phyloP scores from a whole-genome alignment of 2,797 vertebrate species.

The Cirrhinus mrigala region DNA sequence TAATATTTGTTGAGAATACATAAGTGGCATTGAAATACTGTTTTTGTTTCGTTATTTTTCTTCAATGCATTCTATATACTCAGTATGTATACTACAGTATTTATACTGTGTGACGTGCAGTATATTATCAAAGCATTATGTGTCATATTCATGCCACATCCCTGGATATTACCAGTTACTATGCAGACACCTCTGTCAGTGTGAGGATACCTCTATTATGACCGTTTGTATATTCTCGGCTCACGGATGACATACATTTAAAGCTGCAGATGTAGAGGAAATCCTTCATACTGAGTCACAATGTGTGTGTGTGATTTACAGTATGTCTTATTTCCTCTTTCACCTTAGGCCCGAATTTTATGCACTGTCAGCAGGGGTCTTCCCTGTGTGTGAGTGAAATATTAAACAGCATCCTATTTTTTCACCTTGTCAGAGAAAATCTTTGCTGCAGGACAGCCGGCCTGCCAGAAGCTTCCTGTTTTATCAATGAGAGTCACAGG shows the following conservation, averaged over 20 bases:
- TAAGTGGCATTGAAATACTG: neutral
- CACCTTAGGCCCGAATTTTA: neutral
- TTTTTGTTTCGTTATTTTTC: neutral
- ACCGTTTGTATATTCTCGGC: neutral
- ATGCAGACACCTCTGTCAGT: neutral
- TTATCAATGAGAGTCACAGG: neutral
- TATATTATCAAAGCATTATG: neutral
- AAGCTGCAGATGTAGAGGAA: neutral
- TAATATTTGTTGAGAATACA: neutral
- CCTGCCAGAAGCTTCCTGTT: neutral
- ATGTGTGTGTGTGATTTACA: neutral
- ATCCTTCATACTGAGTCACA: neutral
- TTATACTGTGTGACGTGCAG: neutral
- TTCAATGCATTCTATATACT: neutral
- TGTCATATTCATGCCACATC: neutral
- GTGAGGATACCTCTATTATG: neutral
- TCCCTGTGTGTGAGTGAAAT: conserved; percentile 13
- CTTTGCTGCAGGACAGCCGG: neutral
- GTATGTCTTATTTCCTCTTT: neutral
- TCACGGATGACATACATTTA: neutral
- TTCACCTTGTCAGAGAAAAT: conserved; percentile 23
- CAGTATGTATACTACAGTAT: neutral
- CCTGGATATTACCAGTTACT: neutral
- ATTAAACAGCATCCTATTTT: conserved; percentile 21
- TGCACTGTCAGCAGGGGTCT: conserved; percentile 25